These are phyloP conservation scores for Andricus quercusramuli DNA, from an alignment of 2,888 invertebrate species.

Conservation along the genomic window DNA sequence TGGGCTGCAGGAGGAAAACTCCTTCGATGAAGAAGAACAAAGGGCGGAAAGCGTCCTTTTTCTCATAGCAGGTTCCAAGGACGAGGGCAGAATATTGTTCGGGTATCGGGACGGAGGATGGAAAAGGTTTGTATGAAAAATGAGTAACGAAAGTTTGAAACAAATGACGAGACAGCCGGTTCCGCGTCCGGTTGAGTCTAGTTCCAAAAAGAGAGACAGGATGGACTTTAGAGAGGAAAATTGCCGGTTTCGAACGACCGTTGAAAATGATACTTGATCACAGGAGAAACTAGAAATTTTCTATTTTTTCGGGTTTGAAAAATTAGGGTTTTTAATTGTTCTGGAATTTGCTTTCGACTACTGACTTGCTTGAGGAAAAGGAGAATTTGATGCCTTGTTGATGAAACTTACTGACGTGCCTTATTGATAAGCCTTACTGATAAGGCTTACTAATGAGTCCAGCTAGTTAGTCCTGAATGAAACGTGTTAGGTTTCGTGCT, in stretches of 20 bases:
- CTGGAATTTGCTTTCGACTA: neutral
- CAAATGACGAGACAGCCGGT: conserved; percentile 68
- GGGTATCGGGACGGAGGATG: neutral
- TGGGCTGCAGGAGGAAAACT: conserved; percentile 69
- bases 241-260: conserved; percentile 11
- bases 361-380: no score
- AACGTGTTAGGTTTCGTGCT: no score
- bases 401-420: no score
- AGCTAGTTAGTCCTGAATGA: no score
- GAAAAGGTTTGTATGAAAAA: conserved; percentile 67
- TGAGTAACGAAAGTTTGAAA: conserved; percentile 72
- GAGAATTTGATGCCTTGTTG: no score
- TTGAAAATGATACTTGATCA: conserved; percentile 23
- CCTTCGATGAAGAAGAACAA: conserved; percentile 66
- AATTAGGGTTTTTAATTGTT: neutral
- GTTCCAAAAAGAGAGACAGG: conserved; percentile 10
- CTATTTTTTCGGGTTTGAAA: conserved; percentile 12
- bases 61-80: conserved; percentile 41
- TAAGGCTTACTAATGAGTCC: no score
- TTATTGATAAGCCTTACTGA: no score
- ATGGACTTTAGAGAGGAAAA: conserved; percentile 19
- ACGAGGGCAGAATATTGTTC: conserved; percentile 45
- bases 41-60: conserved; percentile 71
- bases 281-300: conserved; percentile 1
- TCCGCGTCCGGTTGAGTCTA: conserved; percentile 43